Evolutionary conservation across 2,888 invertebrate species (phyloP).

Genomic region (Acanthosepion pharaonis): DNA sequence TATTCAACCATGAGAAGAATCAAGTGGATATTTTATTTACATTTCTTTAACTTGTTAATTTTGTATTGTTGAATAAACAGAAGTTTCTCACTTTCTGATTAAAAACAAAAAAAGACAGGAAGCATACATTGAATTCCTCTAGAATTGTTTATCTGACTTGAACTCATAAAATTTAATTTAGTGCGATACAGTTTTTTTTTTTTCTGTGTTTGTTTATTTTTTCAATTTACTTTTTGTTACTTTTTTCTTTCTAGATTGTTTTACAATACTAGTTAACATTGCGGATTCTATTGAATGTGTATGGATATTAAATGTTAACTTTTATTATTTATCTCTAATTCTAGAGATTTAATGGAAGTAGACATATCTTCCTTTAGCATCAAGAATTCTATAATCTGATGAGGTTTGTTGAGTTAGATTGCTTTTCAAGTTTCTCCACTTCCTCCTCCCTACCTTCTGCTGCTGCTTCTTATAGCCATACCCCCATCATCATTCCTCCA

Average conservation of each 20-base stretch:
- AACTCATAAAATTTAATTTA: constrained; percentile 33
- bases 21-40: too few species aligned
- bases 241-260: not conserved
- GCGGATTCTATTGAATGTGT: not conserved
- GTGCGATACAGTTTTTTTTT: not conserved
- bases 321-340: constrained; percentile 13
- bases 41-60: not conserved
- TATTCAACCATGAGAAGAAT: too few species aligned
- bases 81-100: not conserved
- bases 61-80: not conserved
- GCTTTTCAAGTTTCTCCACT: not conserved
- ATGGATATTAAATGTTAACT: not conserved
- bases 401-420: constrained; percentile 18
- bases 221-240: not conserved
- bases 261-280: not conserved
- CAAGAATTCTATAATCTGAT: constrained; percentile 14
- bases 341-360: not conserved
- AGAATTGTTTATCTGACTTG: constrained; percentile 11
- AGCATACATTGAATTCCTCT: not conserved
- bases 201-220: not conserved
- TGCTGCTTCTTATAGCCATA: not conserved
- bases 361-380: not conserved
- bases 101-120: not conserved
- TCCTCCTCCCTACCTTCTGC: not conserved
- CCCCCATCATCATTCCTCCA: not conserved